Percentiles rank a stretch among this genome's conserved stretches.
phyloP scores from a whole-genome alignment of 2,888 invertebrate genomes.

The Holacanthella duospinosa region DNA sequence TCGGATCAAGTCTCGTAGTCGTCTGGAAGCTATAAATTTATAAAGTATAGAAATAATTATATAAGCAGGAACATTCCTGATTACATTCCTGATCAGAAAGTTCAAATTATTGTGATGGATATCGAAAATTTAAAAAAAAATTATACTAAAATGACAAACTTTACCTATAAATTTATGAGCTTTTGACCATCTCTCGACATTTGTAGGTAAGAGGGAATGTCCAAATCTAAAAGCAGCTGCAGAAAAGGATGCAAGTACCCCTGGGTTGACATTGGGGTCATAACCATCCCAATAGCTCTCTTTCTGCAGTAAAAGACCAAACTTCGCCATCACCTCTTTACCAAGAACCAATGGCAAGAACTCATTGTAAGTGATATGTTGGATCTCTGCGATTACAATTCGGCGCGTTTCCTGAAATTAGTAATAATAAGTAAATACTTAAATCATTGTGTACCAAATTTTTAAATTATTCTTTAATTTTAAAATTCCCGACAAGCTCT shows the following conservation, averaged over 20 bases:
- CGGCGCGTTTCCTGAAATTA: slow-evolving; percentile 57
- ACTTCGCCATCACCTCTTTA: slow-evolving; percentile 83
- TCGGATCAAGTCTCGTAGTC: slow-evolving; percentile 75
- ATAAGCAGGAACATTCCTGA: background rate
- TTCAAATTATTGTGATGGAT: background rate
- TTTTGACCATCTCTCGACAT: slow-evolving; percentile 87
- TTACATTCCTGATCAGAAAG: background rate
- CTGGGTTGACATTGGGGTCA: slow-evolving; percentile 71
- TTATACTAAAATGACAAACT: slow-evolving; percentile 11
- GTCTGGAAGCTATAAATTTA: slow-evolving; percentile 59
- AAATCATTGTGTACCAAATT: background rate
- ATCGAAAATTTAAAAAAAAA: background rate
- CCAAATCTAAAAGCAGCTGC: slow-evolving; percentile 86
- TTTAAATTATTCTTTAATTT: background rate
- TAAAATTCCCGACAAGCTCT: background rate
- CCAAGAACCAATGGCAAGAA: slow-evolving; percentile 78
- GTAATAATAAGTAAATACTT: background rate
- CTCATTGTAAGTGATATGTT: slow-evolving; percentile 82
- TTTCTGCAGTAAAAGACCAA: slow-evolving; percentile 70
- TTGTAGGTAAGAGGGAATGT: slow-evolving; percentile 77
- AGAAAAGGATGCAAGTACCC: slow-evolving; percentile 80
- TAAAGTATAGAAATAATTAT: slow-evolving; percentile 6
- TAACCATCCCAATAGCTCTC: slow-evolving; percentile 78
- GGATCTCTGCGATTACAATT: slow-evolving; percentile 73
- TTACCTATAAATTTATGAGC: slow-evolving; percentile 85